phyloP scores from a whole-genome alignment of 2,797 vertebrate species.

The Premnoplex brunnescens region DNA sequence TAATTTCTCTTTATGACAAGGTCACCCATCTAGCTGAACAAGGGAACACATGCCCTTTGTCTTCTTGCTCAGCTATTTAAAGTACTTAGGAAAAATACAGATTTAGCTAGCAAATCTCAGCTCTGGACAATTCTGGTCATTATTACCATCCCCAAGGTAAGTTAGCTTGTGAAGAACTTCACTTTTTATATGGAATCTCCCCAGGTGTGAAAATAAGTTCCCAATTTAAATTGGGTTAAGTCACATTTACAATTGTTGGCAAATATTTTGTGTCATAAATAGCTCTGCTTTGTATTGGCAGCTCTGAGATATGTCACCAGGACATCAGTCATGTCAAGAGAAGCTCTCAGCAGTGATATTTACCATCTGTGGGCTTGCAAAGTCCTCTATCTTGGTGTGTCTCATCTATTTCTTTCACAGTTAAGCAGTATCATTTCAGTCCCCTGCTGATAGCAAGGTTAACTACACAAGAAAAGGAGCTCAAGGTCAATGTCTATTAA shows the following conservation, averaged over 20 bases:
- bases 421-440: background rate
- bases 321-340: background rate
- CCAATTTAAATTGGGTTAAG: background rate
- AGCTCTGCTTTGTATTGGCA: background rate
- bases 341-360: background rate
- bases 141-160: background rate
- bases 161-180: background rate
- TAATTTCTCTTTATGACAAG: background rate
- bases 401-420: background rate
- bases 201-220: background rate
- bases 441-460: background rate
- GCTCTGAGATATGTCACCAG: background rate
- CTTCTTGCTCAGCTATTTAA: background rate
- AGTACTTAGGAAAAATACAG: background rate
- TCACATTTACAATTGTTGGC: background rate
- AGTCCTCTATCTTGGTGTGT: background rate
- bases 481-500: background rate
- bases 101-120: background rate
- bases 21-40: background rate
- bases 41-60: background rate
- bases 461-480: background rate
- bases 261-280: background rate
- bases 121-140: background rate
- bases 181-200: background rate
- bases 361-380: background rate